Base-by-base conservation (phyloP, 2,113 vertebrate genomes). In the Circaetus cinerascens region DNA sequence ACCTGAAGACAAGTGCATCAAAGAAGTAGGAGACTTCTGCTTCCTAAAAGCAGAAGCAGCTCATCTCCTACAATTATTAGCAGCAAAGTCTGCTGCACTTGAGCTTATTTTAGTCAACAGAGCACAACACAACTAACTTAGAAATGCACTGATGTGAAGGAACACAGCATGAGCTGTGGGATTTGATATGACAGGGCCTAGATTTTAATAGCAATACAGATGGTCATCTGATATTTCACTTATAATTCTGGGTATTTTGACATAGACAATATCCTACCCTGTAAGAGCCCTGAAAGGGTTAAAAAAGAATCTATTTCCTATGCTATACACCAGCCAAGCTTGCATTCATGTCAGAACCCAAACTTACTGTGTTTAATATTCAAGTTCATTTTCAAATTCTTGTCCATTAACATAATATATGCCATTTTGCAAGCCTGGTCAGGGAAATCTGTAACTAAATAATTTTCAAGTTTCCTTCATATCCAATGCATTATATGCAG, bases 391-490 rank as follows among this genome's bases (percentile, higher is more conserved):
- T 98, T 98, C 98, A 98, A 98, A 98, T 97, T 93, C 95, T 94
- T 98, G 68, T 0, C 98, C 76, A 98, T 98, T 98, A 98, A 98
- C 98, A 98, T 98, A 98, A 98, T 98, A 97, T 98, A 98, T 98
- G 96, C 97, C 69, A 97, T 77, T 98, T 98, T 98, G 94, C 98
- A 98, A 98, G 98, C 97, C 98, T 96, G 98, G 98, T 98, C 98
- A 98, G 95, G 98, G 96, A 98, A 97, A 97, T 98, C 98, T 98
- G 98, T 97, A 98, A 98, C 97, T 98, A 98, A 98, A 98, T 98
- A 98, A 98, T 98, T 98, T 98, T 98, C 98, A 98, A 98, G 97
- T 98, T 98, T 98, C 96, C 97, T 98, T 98, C 98, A 98, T 98
- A 98, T 96, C 97, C 98, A 97, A 98, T 98, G 97, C 88, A 98